phyloP scores from a whole-genome alignment of 2,888 invertebrate genomes.

The Gastrophysa polygoni region DNA sequence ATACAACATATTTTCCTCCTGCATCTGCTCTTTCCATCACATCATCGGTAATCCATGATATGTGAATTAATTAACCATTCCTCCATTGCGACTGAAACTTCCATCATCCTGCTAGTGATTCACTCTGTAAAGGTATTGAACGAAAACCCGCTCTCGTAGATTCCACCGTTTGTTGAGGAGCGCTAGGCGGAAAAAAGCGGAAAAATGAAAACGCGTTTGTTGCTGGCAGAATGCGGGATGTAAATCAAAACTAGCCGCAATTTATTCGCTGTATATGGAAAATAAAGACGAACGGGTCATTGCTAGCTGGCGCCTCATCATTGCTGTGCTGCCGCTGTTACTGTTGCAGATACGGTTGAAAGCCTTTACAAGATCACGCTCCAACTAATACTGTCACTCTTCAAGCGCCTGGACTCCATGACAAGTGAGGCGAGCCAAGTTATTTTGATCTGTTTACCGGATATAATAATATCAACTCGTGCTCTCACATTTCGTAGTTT shows the following conservation, averaged over 20 bases:
- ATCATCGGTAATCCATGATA: too few species aligned
- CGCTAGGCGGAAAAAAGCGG: constrained; percentile 42
- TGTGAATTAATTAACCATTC: too few species aligned
- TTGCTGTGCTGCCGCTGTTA: background rate
- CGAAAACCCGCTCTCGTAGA: constrained; percentile 4
- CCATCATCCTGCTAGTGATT: too few species aligned
- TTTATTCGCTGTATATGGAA: constrained; percentile 57
- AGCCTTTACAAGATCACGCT: constrained; percentile 14
- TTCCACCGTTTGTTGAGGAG: background rate
- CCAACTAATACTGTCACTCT: constrained; percentile 13
- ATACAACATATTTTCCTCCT: too few species aligned
- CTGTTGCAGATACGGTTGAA: constrained; percentile 24
- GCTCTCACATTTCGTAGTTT: too few species aligned
- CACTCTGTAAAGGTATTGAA: background rate
- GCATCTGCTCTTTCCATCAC: too few species aligned
- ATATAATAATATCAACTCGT: too few species aligned
- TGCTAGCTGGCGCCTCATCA: constrained; percentile 54
- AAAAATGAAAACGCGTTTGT: constrained; percentile 59
- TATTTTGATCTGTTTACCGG: too few species aligned
- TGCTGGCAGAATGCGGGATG: constrained; percentile 58
- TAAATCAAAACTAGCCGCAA: constrained; percentile 59
- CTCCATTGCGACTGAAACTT: too few species aligned
- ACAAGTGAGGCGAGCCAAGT: too few species aligned
- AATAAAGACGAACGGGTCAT: constrained; percentile 46
- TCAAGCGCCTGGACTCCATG: background rate